Base-by-base conservation (phyloP, 2,797 vertebrate genomes). In the Chaunax sp. region DNA sequence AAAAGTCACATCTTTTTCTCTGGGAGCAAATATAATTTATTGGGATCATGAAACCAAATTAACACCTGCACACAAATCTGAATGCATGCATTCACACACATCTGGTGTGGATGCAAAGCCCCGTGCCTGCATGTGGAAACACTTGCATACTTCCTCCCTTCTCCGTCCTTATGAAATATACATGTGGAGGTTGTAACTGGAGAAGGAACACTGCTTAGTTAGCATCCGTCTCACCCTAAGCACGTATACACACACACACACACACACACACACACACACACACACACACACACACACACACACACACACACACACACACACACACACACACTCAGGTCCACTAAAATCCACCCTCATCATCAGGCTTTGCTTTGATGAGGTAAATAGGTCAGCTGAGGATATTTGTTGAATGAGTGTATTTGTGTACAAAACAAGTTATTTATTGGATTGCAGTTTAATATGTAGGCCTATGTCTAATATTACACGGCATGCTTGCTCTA, bases 311-410 rank as follows among this genome's bases (percentile, higher is more conserved):
- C 67, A 60, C 5, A 38, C 46, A 60, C 40, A 23, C 52, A 57
- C 41, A 23, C 58, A 43, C 20, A 64, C 6, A 47, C 11, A 43
- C 33, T 72, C 55, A 23, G 38, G 75, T 80, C 77, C 69, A 61
- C 40, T 60, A 19, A 62, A 82, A 67, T 52, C 64, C 49, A 59
- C 54, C 51, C 33, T 41, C 1, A 14, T 74, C 70, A 82, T 60
- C 65, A 66, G 70, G 51, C 53, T 68, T 40, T 13, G 20, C 74
- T 80, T 72, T 75, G 69, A 82, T 74, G 69, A 69, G 60, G 69
- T 76, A 85, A 84, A 86, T 46, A 77, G 82, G 68, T 80, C 68
- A 76, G 30, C 30, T 40, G 69, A 77, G 54, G 53, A 63, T 53
- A 37, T 75, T 51, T 54, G 46, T 20, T 50, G 54, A 76, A 59